These are phyloP conservation scores for Myiozetetes cayanensis DNA, from an alignment of 2,113 vertebrate species.

Conservation along the genomic window DNA sequence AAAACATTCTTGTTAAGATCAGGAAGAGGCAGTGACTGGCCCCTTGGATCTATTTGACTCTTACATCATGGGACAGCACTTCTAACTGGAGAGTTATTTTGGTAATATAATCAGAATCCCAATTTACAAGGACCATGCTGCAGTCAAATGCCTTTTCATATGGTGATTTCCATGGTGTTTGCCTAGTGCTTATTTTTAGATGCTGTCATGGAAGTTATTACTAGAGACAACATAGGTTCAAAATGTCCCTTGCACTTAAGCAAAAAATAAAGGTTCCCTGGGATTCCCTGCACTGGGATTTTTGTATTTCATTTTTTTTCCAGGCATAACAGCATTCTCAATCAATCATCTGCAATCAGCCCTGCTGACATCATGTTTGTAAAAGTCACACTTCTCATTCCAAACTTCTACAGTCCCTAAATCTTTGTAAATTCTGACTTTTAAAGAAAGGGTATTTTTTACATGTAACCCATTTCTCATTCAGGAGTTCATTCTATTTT, in stretches of 20 bases:
- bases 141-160: neutral
- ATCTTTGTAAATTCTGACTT: neutral
- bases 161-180: neutral
- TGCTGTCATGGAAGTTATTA: constrained; percentile 1
- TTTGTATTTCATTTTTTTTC: neutral
- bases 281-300: neutral
- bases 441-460: neutral
- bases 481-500: neutral
- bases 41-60: neutral
- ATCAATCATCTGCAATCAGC: neutral
- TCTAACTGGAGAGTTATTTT: neutral
- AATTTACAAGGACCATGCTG: neutral
- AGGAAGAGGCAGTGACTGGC: neutral
- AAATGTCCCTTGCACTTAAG: neutral
- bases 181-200: constrained; percentile 1
- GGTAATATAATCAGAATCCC: neutral
- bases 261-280: neutral
- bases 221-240: neutral
- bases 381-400: neutral
- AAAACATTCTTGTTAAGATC: neutral
- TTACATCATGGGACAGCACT: neutral
- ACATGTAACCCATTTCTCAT: neutral
- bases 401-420: neutral
- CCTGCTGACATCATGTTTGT: neutral
- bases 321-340: neutral